Conservation (phyloP, 2,888 invertebrate genomes). For the Pristionchus japonicus region DNA sequence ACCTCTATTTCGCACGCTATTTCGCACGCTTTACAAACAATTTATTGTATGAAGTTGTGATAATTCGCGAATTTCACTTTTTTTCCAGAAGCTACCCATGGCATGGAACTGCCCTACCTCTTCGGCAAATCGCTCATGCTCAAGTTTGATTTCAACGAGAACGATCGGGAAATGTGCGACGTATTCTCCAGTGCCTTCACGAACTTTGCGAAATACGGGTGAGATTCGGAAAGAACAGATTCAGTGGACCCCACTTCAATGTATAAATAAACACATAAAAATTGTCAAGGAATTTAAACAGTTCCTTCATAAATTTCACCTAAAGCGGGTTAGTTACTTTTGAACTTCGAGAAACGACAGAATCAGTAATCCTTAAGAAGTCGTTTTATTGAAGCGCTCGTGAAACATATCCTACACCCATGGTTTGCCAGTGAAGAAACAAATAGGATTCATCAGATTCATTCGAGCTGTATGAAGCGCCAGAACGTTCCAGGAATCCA, state of each 20-base stretch:
- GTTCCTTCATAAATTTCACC: constrained; percentile 65
- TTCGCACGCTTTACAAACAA: no score
- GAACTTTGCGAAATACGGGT: constrained; percentile 70
- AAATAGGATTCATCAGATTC: no score
- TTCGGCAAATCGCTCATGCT: constrained; percentile 66
- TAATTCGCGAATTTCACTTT: background rate
- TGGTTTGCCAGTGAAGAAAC: no score
- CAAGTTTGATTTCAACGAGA: constrained; percentile 60
- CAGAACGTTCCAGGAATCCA: constrained; percentile 50
- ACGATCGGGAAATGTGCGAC: constrained; percentile 63
- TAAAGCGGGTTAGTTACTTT: constrained; percentile 62
- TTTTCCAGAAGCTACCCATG: constrained; percentile 66
- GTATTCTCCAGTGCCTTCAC: constrained; percentile 63
- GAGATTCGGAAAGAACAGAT: no score
- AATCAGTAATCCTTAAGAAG: background rate
- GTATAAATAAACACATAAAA: no score
- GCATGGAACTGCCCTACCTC: constrained; percentile 67
- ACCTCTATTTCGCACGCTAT: no score
- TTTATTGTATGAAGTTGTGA: no score
- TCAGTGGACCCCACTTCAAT: no score
- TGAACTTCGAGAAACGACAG: background rate
- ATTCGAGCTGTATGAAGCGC: no score
- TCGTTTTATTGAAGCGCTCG: background rate
- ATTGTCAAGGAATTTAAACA: no score
- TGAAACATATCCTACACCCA: background rate